These are phyloP conservation scores for Drosophila monieri DNA, from an alignment of 2,888 invertebrate species.

Conservation along the genomic window DNA sequence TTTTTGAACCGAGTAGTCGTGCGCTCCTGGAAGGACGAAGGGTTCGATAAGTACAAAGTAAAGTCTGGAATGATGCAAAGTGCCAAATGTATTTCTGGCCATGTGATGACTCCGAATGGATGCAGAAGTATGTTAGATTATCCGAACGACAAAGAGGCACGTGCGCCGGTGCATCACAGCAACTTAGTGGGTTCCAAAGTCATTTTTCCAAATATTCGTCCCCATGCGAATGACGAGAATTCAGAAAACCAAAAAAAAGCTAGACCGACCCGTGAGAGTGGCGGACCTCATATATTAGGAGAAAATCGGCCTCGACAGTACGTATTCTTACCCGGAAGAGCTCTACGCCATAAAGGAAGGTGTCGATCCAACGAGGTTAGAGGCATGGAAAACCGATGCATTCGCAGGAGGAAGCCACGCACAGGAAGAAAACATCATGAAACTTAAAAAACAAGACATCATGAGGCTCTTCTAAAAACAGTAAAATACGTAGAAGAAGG, in stretches of 20 bases:
- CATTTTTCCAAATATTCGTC: not conserved
- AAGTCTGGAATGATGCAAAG: not conserved
- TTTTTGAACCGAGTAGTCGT: constrained; percentile 16
- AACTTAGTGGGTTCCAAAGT: constrained; percentile 21
- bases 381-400: constrained; percentile 41
- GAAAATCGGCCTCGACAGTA: constrained; percentile 29
- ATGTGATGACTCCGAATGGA: constrained; percentile 23
- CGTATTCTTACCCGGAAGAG: constrained; percentile 49
- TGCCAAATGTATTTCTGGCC: constrained; percentile 11
- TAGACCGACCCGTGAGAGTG: fast-evolving
- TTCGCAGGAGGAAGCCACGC: constrained; percentile 29
- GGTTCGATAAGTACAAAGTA: constrained; percentile 11
- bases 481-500: not conserved
- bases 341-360: not conserved
- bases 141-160: not conserved
- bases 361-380: constrained; percentile 54
- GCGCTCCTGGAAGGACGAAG: constrained; percentile 28
- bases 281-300: constrained; percentile 4
- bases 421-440: too few relatives aligned
- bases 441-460: too few relatives aligned
- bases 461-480: not conserved
- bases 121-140: constrained; percentile 13
- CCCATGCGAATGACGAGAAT: not conserved
- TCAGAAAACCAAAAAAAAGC: not conserved
- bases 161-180: constrained; percentile 12